Conservation (phyloP, 1,140 invertebrate genomes). For the Brevipalpus yothersi region DNA sequence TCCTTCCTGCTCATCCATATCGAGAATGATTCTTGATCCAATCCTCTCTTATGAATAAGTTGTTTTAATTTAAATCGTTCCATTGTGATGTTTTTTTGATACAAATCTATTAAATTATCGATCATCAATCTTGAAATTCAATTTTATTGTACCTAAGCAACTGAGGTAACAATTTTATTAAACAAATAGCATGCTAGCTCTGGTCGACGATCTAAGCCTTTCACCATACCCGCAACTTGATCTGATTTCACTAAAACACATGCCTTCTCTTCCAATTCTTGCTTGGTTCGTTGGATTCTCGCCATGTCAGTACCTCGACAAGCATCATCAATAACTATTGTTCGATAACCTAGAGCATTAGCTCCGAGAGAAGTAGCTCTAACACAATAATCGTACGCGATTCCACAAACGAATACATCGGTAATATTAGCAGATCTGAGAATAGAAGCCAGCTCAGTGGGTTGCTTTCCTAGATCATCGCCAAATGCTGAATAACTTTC, state of each 20-base stretch:
- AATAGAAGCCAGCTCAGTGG: slow-evolving; percentile 58
- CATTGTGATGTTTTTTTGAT: no score
- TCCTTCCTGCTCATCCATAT: no score
- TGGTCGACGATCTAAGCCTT: not conserved
- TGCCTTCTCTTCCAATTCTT: not conserved
- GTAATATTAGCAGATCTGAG: slow-evolving; percentile 51
- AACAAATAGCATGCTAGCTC: no score
- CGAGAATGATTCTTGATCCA: no score
- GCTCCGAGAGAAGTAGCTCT: slow-evolving; percentile 16
- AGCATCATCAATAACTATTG: slow-evolving; percentile 70
- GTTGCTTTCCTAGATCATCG: slow-evolving; percentile 74
- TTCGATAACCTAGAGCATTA: slow-evolving; percentile 61
- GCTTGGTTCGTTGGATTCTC: not conserved
- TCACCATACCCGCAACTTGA: not conserved
- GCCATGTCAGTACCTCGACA: slow-evolving; percentile 18
- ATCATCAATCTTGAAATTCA: no score
- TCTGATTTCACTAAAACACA: not conserved
- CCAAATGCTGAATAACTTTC: slow-evolving; percentile 95
- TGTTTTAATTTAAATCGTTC: no score
- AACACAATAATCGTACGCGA: slow-evolving; percentile 91
- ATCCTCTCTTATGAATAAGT: no score
- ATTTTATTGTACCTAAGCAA: no score
- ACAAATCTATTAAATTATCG: no score
- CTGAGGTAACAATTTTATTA: no score
- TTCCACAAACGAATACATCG: slow-evolving; percentile 78